Percentiles rank a stretch among this genome's conserved stretches.
These are phyloP conservation scores for Melanotaenia pygmaea DNA, from an alignment of 2,797 vertebrate genomes.

Conservation along the genomic window DNA sequence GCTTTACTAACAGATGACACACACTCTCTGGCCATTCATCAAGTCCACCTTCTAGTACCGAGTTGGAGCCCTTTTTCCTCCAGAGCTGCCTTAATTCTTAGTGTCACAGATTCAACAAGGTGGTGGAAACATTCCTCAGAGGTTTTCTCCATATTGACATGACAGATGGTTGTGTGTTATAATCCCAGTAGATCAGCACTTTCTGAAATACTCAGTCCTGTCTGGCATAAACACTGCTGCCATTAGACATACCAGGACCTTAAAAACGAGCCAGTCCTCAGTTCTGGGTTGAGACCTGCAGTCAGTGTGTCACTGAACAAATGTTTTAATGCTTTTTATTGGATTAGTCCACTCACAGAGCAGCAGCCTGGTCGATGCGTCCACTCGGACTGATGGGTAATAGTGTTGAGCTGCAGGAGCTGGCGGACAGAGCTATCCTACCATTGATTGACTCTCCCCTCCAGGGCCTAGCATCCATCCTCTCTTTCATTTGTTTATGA, in stretches of 20 bases:
- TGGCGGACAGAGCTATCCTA: conserved; percentile 59
- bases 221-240: neutral
- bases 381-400: conserved; percentile 81
- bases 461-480: conserved; percentile 68
- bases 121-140: too few species aligned
- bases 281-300: conserved; percentile 58
- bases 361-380: conserved; percentile 80
- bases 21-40: too few species aligned
- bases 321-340: conserved; percentile 86
- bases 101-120: too few species aligned
- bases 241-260: neutral
- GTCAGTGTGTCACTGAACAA: conserved; percentile 81
- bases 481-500: conserved; percentile 81
- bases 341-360: conserved; percentile 80
- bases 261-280: conserved; percentile 17
- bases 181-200: too few species aligned
- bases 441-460: conserved; percentile 75
- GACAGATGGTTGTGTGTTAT: too few species aligned
- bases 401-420: conserved; percentile 72
- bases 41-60: too few species aligned
- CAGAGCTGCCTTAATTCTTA: too few species aligned
- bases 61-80: too few species aligned
- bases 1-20: neutral
- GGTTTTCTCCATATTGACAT: too few species aligned
- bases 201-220: too few species aligned